A percentile compares a stretch with the other conserved stretches of the same genome.
Conservation (phyloP, 1,140 invertebrate species). For the Drosophila sulfurigaster region DNA sequence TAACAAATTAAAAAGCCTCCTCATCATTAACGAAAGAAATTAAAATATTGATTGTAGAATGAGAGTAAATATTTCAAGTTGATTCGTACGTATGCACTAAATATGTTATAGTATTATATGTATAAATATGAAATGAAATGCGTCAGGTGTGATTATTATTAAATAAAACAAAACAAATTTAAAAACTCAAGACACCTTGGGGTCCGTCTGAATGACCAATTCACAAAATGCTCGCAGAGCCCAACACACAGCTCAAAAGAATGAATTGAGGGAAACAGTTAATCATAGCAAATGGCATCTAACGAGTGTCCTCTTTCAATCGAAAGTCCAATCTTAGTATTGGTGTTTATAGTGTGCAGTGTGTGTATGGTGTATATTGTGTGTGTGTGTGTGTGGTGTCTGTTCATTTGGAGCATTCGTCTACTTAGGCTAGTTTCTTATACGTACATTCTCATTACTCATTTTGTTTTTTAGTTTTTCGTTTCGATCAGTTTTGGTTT, state of each 20-base stretch:
- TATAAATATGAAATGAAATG: constrained; percentile 57
- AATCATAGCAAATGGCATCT: constrained; percentile 46
- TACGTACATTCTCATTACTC: constrained; percentile 66
- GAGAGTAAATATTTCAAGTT: neutral
- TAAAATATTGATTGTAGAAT: constrained; percentile 11
- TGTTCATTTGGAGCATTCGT: constrained; percentile 76
- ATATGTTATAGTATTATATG: constrained; percentile 26
- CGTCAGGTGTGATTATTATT: constrained; percentile 39
- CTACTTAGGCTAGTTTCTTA: constrained; percentile 81
- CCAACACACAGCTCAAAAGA: constrained; percentile 33
- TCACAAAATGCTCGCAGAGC: constrained; percentile 61
- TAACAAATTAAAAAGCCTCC: constrained; percentile 75
- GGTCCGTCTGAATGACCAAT: constrained; percentile 24
- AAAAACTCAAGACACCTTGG: constrained; percentile 52
- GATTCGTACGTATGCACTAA: constrained; percentile 37
- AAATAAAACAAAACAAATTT: constrained; percentile 61
- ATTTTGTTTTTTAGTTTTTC: constrained; percentile 44
- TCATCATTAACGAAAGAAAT: constrained; percentile 45
- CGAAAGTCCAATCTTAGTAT: constrained; percentile 46
- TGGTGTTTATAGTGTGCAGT: neutral
- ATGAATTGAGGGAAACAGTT: constrained; percentile 18
- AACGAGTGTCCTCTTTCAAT: constrained; percentile 40
- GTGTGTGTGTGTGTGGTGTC: constrained; percentile 38
- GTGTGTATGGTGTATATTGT: constrained; percentile 29
- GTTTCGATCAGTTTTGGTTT: constrained; percentile 47